Base-by-base conservation (phyloP, 2,113 vertebrate species). In the Pelodiscus sinensis region DNA sequence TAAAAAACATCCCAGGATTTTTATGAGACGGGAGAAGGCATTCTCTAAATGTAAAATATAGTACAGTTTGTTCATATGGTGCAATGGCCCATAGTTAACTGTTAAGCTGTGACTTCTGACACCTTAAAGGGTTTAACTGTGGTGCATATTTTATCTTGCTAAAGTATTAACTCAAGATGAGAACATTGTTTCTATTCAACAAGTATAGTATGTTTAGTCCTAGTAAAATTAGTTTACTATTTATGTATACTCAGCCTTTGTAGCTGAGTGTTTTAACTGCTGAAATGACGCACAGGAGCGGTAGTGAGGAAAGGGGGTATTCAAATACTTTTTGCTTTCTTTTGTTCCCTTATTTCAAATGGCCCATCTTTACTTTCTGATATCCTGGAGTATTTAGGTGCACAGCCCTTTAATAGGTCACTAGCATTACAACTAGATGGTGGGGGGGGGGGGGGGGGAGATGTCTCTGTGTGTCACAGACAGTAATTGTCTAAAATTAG, bases 401-500 rank as follows among this genome's bases (percentile, higher is more conserved):
- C 31, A 65, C 57, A 94, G 90, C 83, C 50, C 85, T 95, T 97
- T 96, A 97, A 85, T 96, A 96, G 92, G 92, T 97, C 94, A 97
- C 79, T 79, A 73, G 82, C 82, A 97, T 96, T 90, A 84, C 81
- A 94, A 94, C 81, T 86, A 81, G 93, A 83, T 89, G 94, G 90
- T 85, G 60, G 71, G 15, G 8, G 84, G 52, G 84, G 14, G 56
- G 54, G n/a, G 54, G 93, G 79, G 83, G 57, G 65, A 25, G 52
- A 87, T 89, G 86, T 96, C 81, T 96, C 73, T n/a, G 18, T 78
- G 94, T 97, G 91, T 97, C 92, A 97, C 90, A 94, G 92, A 83
- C 90, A 94, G 86, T 96, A 95, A 96, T 97, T 96, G 93, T 96
- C 83, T 96, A 96, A 95, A 97, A 96, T 96, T 94, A 97, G 87